These are phyloP conservation scores for Galaxias olidus DNA, from an alignment of 2,797 vertebrate species.

Conservation along the genomic window DNA sequence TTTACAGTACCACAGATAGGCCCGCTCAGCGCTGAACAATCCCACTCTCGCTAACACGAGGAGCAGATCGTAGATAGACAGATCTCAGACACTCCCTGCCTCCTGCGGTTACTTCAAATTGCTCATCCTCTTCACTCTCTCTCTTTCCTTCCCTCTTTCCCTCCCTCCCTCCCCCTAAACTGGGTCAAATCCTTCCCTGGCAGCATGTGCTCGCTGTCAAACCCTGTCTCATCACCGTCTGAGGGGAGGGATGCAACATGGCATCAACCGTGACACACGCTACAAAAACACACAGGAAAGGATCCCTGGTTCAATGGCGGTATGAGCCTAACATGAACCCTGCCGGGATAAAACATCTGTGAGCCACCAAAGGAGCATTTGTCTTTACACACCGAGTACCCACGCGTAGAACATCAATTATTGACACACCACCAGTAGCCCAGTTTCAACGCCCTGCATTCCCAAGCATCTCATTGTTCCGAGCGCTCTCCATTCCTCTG, in stretches of 20 bases:
- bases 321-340: too few species aligned
- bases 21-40: not conserved
- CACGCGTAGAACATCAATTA: too few species aligned
- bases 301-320: too few species aligned
- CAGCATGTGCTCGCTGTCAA: slow-evolving; percentile 28
- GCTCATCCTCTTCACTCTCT: not conserved
- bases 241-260: not conserved
- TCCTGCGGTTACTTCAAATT: not conserved
- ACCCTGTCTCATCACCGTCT: slow-evolving; percentile 18
- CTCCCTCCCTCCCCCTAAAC: slow-evolving; percentile 17
- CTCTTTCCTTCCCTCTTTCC: not conserved
- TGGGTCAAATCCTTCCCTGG: slow-evolving; percentile 46
- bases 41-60: slow-evolving; percentile 2
- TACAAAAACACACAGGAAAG: slow-evolving; percentile 6
- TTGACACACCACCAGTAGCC: slow-evolving; percentile 44
- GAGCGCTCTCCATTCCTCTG: slow-evolving; percentile 17
- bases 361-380: too few species aligned
- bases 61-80: slow-evolving; percentile 10
- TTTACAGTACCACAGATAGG: not conserved
- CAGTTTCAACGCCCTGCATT: slow-evolving; percentile 29
- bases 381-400: too few species aligned
- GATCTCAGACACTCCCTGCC: not conserved
- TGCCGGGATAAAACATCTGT: too few species aligned
- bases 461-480: slow-evolving; percentile 15
- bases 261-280: not conserved